Conservation (phyloP, 1,140 invertebrate genomes). For the Ericerus pela region DNA sequence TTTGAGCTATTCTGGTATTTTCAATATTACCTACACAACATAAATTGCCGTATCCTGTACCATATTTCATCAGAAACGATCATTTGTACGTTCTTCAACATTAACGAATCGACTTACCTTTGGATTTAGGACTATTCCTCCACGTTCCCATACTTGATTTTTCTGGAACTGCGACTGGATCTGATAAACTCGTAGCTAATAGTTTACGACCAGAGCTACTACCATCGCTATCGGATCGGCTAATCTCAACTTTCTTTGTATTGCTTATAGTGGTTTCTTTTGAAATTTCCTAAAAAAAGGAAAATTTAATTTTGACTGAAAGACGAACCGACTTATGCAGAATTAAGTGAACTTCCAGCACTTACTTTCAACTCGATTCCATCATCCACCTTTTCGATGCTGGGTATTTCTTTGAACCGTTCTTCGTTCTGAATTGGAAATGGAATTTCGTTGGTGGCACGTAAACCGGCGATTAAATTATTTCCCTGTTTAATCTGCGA, state of each 20-base stretch:
- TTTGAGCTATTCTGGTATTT: slow-evolving; percentile 1
- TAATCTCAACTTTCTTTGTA: slow-evolving; percentile 38
- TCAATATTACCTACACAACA: slow-evolving; percentile 10
- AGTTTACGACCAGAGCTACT: slow-evolving; percentile 67
- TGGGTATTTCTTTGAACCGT: slow-evolving; percentile 31
- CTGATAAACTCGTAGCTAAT: slow-evolving; percentile 72
- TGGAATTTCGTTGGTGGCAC: slow-evolving; percentile 68
- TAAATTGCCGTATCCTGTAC: slow-evolving; percentile 3
- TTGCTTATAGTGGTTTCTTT: slow-evolving; percentile 24
- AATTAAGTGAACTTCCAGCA: neutral
- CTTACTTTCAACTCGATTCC: slow-evolving; percentile 37
- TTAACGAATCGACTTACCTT: neutral
- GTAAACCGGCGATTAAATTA: slow-evolving; percentile 72
- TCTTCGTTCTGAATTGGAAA: slow-evolving; percentile 44
- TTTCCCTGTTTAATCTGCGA: slow-evolving; percentile 71
- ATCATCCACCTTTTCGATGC: slow-evolving; percentile 34
- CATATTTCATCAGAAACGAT: slow-evolving; percentile 2
- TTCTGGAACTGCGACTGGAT: slow-evolving; percentile 58
- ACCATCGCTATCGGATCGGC: slow-evolving; percentile 63
- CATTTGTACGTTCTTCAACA: neutral
- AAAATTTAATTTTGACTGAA: neutral
- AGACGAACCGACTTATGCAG: neutral
- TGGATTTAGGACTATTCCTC: slow-evolving; percentile 1
- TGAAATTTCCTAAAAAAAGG: slow-evolving; percentile 25
- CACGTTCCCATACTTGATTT: slow-evolving; percentile 33